Evolutionary conservation across 2,797 vertebrate genomes (phyloP).

Genomic region (Parauchenoglanis ngamensis): DNA sequence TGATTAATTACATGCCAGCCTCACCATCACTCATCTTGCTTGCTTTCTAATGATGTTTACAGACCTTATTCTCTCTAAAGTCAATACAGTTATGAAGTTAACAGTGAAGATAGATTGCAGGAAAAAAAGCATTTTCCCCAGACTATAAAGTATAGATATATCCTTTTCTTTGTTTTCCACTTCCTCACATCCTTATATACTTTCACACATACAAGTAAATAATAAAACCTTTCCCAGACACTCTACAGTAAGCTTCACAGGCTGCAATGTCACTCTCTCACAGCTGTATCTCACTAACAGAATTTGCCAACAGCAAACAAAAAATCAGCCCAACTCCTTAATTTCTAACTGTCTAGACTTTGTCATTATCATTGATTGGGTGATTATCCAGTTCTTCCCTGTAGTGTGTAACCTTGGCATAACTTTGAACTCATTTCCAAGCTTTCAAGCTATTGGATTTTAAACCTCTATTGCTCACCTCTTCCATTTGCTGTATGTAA

Average conservation of each 20-base stretch:
- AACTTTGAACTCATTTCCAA: not conserved
- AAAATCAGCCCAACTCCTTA: not conserved
- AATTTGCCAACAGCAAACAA: not conserved
- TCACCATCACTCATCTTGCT: not conserved
- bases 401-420: not conserved
- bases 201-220: not conserved
- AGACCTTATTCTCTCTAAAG: not conserved
- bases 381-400: not conserved
- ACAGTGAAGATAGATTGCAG: not conserved
- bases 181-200: not conserved
- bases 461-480: not conserved
- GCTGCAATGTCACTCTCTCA: not conserved
- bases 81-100: not conserved
- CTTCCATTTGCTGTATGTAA: too few species aligned
- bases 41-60: not conserved
- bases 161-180: not conserved
- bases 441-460: not conserved
- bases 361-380: not conserved
- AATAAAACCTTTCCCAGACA: too few species aligned
- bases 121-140: not conserved
- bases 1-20: not conserved
- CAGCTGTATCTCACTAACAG: not conserved
- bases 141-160: not conserved
- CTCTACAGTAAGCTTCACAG: not conserved
- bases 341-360: slow-evolving; percentile 10